Base-by-base conservation (phyloP, 2,797 vertebrate genomes). In the Nothura maculosa region DNA sequence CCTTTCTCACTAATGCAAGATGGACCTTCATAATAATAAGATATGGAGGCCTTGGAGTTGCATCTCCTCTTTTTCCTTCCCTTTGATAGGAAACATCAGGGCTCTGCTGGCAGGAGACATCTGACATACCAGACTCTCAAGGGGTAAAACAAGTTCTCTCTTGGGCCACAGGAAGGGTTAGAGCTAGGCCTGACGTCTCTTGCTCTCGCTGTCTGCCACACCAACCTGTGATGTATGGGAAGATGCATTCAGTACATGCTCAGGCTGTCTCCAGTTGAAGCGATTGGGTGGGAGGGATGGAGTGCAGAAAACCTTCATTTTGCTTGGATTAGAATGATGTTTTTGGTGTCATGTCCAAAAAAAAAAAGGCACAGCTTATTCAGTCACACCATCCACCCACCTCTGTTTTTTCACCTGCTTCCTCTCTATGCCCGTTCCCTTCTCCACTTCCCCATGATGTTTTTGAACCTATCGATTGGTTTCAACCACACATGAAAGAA, bases 361-460 rank as follows among this genome's bases (percentile, higher is more conserved):
- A 25, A 84, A 48, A 48, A 47, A 45, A 47, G 22, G 8, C 6
- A 70, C 4, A 69, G 8, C 3, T 64, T 70, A 17, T 54, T 80
- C 61, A 24, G 54, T 76, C 20, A 43, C 20, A 40, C 9, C 48
- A 12, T 45, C 32, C 32, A 63, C 17, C 47, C 15, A 40, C 30
- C 43, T 52, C 45, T 76, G 5, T 77, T 84, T 86, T 34, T 50
- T 84, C 70, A 80, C 68, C 32, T 90, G 63, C 17, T 79, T 88
- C n/a, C 0, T 0, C 1, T 1, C 24, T 63, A 14, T 3, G 2
- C 14, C 28, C 0, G 0, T 32, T 81, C 87, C 54, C 0, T 0
- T 63, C 70, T 43, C 3, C 4, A 10, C 14, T 43, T 9, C 9
- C 9, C 7, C 3, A 11, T 30, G 22, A 21, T 10, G 15, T 28